Base-by-base conservation (phyloP, 1,140 invertebrate genomes). In the Heterodera schachtii region DNA sequence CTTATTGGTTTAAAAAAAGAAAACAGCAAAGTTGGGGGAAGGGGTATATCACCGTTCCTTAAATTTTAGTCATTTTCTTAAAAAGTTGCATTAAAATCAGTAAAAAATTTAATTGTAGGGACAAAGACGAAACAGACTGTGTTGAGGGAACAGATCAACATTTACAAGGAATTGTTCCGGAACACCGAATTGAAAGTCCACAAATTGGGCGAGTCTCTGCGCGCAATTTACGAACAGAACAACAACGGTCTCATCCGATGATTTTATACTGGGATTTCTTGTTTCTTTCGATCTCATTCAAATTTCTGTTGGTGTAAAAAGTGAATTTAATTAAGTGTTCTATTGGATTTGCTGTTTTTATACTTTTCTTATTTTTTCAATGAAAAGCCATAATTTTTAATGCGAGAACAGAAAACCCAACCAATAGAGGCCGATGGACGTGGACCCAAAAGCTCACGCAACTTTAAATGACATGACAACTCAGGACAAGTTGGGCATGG, bases 151-250 rank as follows among this genome's bases (percentile, higher is more conserved):
- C 84, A 85, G 69, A 31, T 85, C 41, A 47, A 52, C 3, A 84
- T 82, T 44, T 84, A 84, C 73, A 86, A 83, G 8, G 52, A 75
- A 66, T 69, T 84, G 52, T 84, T 86, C 73, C 44, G 67, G n/a
- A 31, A 41, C 21, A 80, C 81, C 11, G 81, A 82, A 47, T 46
- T 74, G 52, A 77, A 81, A n/a, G 66, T 80, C n/a, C 46, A 80
- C 49, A 16, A 52, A 3, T 43, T 80, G 71, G 64, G 60, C 31
- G 49, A 78, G 44, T 66, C 77, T 19, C 64, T 78, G 4, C 44
- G 44, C 21, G 77, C 49, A 13, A 41, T 69, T 64, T 44, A 70
- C 52, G 44, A 69, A 21, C 64, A 80, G 9, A 80, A 80, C 57
- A 73, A 73, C 41, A 7, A 79, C 49, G 21, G 75, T 41, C 41